Evolutionary conservation across 2,888 invertebrate species (phyloP), one percentile per base, ranked within the genome.

Genomic region (Clanis bilineata): DNA sequence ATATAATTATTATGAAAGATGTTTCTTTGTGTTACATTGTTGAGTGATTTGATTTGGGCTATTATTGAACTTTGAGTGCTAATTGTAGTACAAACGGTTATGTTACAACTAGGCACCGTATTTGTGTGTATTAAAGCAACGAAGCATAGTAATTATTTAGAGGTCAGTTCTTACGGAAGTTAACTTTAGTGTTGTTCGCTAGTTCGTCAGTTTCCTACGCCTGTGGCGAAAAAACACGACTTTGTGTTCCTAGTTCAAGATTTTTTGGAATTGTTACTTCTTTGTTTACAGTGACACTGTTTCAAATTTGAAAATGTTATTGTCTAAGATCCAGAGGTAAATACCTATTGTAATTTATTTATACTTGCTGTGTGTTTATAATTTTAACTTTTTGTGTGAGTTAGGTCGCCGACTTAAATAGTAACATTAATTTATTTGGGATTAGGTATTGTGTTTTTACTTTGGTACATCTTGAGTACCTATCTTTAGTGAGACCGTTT

Each of bases 101-200:
- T 15, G 18, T 3, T 32, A 32, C 15, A 47, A 47, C 51, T 32
- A n/a, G n/a, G n/a, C n/a, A 18, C 18, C 18, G 7, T 21, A 18
- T 12, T n/a, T 22, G 39, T 56, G 5, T n/a, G 15, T 39, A 21
- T 9, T 10, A 38, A 55, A n/a, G 39, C 18, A 38, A 56, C 38
- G 9, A 39, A 39, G 23, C 23, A 21, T 56, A 18, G 32, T 32
- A 32, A 32, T 25, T 28, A 25, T 47, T 28, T 32, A 28, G 28
- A 51, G 51, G 51, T 51, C 51, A 51, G n/a, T 18, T 51, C 28
- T 32, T 28, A 32, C 51, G 51, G 51, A 51, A 51, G 32, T 32
- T 18, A 10, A 18, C 32, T 51, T 47, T 32, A 18, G 18, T 21
- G 10, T 18, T 51, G 2, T 15, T 28, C 28, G 18, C 15, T 12